Base-by-base conservation (phyloP, 30 jellyfish, hydroid and myxozoan species). In the Turritopsis dohrnii region DNA sequence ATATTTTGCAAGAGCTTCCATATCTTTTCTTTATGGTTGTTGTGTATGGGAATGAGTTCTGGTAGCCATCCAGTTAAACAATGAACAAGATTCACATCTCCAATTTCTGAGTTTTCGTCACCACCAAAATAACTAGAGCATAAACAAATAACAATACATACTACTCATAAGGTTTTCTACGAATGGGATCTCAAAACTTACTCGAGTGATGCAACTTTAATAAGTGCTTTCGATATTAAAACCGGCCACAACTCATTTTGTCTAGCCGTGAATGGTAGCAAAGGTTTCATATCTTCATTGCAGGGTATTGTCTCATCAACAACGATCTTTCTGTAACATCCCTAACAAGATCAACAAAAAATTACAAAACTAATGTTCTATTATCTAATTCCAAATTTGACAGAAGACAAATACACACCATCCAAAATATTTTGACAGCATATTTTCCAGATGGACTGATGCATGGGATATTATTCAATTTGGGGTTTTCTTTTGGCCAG, bases 51-150 rank as follows among this genome's bases (percentile, higher is more conserved):
- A 21, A 94, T 85, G n/a, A 86, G 93, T 71, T 94, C 96, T 27
- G 99, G 99, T 19, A 86, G 85, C 99, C 99, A 94, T 18, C 99
- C 96, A 1, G 96, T 89, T 28, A 94, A 77, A 65, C 95, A 94
- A 76, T 89, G 92, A 65, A 94, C 82, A 18, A 94, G 81, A 72
- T 82, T 82, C 27, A 80, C 26, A 52, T 94, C 99, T 29, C 96
- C 96, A 85, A 94, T 73, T 65, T 94, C 96, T 30, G 92, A 79
- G 77, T 71, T 65, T 75, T 85, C 85, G 54, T 73, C 66, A 18
- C 95, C 94, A 65, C 97, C 97, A 27, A 60, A 71, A 81, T 90
- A 90, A 60, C 97, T 90, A 66, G 76, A 26, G 7, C 18, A 17
- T 66, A n/a, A 66, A 5, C 76, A 66, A 66, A 22, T 66, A 66